These are phyloP conservation scores for Habrosyne pyritoides DNA, from an alignment of 2,888 invertebrate genomes.

Conservation along the genomic window DNA sequence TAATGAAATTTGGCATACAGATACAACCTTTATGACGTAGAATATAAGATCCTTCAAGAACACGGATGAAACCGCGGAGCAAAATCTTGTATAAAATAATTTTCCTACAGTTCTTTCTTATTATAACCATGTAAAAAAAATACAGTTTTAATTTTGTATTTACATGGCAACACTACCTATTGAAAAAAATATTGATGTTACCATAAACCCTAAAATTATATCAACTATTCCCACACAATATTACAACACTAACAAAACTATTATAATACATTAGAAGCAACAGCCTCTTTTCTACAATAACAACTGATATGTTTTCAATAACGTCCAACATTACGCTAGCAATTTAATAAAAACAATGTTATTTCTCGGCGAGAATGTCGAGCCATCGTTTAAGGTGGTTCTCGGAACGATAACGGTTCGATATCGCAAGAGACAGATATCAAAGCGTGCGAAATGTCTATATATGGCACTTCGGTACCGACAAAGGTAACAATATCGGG, in stretches of 20 bases:
- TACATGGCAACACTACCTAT: too few species aligned
- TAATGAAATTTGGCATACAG: too few species aligned
- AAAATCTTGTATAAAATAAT: too few species aligned
- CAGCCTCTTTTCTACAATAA: background rate
- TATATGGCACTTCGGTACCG: background rate
- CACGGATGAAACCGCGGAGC: too few species aligned
- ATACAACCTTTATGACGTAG: too few species aligned
- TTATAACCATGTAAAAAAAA: too few species aligned
- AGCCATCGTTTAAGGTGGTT: background rate
- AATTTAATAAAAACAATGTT: background rate
- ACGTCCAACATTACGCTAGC: background rate
- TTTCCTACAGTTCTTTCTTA: too few species aligned
- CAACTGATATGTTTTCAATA: background rate
- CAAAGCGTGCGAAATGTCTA: background rate
- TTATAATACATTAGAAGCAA: background rate
- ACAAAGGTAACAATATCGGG: constrained; percentile 2
- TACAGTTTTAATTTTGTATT: too few species aligned
- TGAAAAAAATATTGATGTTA: too few species aligned
- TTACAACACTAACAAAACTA: background rate
- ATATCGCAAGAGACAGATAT: background rate
- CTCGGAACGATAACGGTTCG: background rate
- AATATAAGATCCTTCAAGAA: too few species aligned
- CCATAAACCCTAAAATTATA: background rate
- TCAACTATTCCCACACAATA: background rate
- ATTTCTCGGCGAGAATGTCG: background rate